Base-by-base conservation (phyloP, 2,113 vertebrate species). In the Stigmatopora argus region DNA sequence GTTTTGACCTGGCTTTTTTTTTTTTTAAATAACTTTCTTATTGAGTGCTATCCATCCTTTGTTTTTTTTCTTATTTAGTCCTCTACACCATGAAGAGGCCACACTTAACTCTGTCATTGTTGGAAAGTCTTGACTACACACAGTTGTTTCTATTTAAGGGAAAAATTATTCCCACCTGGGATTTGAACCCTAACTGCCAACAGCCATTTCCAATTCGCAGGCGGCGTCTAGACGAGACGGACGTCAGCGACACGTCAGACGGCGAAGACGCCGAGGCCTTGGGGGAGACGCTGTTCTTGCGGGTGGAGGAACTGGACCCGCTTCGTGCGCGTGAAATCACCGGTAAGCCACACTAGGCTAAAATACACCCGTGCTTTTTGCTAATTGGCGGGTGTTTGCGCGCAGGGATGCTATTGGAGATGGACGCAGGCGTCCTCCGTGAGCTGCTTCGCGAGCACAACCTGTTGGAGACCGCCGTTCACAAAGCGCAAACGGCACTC, bases 401-500 rank as follows among this genome's bases (percentile, higher is more conserved):
- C 77, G 51, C 31, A 92, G 91, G 92, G 8, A 92, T 92, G 92
- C 82, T 92, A 3, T 78, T 92, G 73, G 92, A 92, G 76, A 87
- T 92, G 89, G 88, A 92, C 26, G 62, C 71, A 1, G 59, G 64
- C 48, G 81, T 67, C 57, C 82, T 91, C 35, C 79, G 71, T 19
- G 78, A 87, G 75, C 74, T 92, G 67, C 76, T 92, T 61, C 15
- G 69, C 19, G 86, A 92, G 73, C 85, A 57, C 23, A 35, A 62
- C 0, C 74, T 87, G 85, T 78, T 92, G 67, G 73, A 89, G 60
- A 72, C 19, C 0, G 92, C 92, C 9, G 90, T 92, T 77, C 75
- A 85, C 38, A 92, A 85, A 80, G 92, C 92, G 64, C 87, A 89
- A 78, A 73, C 77, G 48, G 89, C 80, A 0, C 79, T 91, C 66